Evolutionary conservation across 2,888 invertebrate species (phyloP), one percentile per base, ranked within the genome.

Genomic region (Noctua janthe): DNA sequence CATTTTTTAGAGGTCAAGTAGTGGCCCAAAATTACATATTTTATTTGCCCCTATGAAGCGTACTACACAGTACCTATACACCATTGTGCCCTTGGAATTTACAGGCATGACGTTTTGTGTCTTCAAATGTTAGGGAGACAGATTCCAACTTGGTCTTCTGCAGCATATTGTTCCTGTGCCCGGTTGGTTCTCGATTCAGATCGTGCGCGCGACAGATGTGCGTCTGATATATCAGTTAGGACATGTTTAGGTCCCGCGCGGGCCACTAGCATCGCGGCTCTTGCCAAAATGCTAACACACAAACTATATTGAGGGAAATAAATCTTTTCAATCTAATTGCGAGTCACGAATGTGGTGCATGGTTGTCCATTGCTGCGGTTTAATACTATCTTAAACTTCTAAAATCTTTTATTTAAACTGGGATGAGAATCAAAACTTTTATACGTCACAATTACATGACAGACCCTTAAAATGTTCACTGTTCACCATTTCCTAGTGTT

Each of bases 201-300:
- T 89, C 94, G 88, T 90, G 92, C 89, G 84, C 89, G 93, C 93
- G 92, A 90, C 96, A 96, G 93, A 94, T 95, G 95, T 92, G 92
- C 81, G 89, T 85, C 92, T 91, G 94, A 93, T 94, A 94, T 95
- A 94, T 94, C 92, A 93, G 91, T 93, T 90, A 92, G 91, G 90
- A 91, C 90, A 90, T 90, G 85, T 84, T 85, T 81, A 89, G 87
- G 84, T 82, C 74, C 80, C 83, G 49, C 39, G 70, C 29, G 86
- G 88, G 87, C 90, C 86, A 87, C 78, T 11, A 81, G 59, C n/a
- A n/a, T 39, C 49, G 88, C 87, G 81, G 17, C 35, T 35, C 62
- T 69, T 71, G 74, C 43, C 62, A 69, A 84, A 81, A 77, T 64
- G 47, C 39, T n/a, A 71, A 59, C 54, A 43, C 71, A 11, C 29